These are phyloP conservation scores for Hapalemur alaotrensis DNA, from an alignment of 2,797 vertebrate species.

Conservation along the genomic window DNA sequence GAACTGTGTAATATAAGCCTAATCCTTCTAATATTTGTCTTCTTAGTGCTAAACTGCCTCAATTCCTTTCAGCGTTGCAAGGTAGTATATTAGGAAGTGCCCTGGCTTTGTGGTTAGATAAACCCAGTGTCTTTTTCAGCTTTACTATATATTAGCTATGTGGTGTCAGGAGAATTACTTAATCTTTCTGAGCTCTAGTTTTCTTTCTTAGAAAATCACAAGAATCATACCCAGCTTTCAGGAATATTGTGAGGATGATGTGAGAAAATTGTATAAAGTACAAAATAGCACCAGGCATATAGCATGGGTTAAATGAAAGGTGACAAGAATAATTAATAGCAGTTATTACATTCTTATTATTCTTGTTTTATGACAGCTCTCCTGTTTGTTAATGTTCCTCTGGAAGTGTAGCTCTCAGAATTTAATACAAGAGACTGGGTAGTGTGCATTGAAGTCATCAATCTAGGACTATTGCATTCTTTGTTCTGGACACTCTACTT, in stretches of 20 bases:
- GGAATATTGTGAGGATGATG: not conserved
- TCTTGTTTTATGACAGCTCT: not conserved
- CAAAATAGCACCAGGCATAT: not conserved
- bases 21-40: not conserved
- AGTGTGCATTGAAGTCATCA: not conserved
- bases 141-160: not conserved
- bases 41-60: not conserved
- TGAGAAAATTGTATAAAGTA: not conserved
- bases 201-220: not conserved
- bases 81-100: not conserved
- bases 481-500: not conserved
- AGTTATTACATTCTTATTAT: not conserved
- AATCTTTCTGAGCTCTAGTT: not conserved
- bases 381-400: not conserved
- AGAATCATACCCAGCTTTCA: not conserved
- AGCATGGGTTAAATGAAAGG: not conserved
- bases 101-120: conserved; percentile 4
- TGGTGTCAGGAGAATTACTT: not conserved
- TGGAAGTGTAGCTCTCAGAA: not conserved
- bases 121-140: not conserved
- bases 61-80: not conserved
- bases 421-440: not conserved
- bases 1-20: not conserved
- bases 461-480: not conserved
- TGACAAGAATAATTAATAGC: not conserved